Conservation (phyloP, 2,797 vertebrate species). For the Pseudochirops cupreus region DNA sequence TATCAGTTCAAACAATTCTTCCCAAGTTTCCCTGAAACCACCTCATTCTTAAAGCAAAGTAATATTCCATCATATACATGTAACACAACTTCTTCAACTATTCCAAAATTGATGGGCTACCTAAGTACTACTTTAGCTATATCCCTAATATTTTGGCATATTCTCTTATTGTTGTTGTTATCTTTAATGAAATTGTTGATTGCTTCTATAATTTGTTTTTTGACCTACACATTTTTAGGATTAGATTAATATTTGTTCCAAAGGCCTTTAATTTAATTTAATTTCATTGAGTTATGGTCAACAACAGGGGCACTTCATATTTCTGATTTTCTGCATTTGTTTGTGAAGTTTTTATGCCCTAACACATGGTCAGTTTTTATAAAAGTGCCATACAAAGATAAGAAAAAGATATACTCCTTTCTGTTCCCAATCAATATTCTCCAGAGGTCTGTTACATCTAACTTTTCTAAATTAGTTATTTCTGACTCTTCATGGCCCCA, state of each 20-base stretch:
- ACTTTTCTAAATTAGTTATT: too few species aligned
- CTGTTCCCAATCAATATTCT: too few species aligned
- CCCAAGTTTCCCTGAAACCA: background rate
- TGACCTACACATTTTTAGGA: background rate
- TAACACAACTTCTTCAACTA: background rate
- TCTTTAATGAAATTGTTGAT: background rate
- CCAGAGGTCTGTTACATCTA: too few species aligned
- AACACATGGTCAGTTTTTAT: too few species aligned
- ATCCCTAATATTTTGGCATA: background rate
- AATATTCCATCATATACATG: background rate
- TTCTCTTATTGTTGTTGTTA: background rate
- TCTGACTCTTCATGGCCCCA: too few species aligned
- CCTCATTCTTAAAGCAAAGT: background rate
- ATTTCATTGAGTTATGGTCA: background rate
- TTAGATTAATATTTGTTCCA: background rate
- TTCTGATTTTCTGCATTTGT: background rate
- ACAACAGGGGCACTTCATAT: background rate
- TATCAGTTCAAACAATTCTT: background rate
- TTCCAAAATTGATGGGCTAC: background rate
- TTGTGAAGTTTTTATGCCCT: background rate
- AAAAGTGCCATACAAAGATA: too few species aligned
- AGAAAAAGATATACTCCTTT: too few species aligned
- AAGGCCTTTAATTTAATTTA: too few species aligned
- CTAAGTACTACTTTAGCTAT: background rate
- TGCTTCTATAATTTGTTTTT: background rate